Evolutionary conservation across 2,113 vertebrate species (phyloP).

Genomic region (Crypturellus undulatus): DNA sequence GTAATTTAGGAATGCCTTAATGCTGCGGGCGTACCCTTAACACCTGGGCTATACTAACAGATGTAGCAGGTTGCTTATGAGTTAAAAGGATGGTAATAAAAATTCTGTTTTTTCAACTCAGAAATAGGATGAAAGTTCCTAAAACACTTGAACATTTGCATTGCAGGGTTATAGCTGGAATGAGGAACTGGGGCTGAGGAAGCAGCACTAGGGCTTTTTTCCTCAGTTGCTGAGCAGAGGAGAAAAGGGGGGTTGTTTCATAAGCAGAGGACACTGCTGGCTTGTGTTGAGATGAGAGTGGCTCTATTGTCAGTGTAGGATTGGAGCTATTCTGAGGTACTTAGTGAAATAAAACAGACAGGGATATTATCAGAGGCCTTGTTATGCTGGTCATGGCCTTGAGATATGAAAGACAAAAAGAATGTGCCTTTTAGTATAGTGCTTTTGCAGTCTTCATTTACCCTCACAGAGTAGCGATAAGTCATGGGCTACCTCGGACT

Average conservation of each 20-base stretch:
- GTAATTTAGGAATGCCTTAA: neutral
- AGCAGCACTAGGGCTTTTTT: neutral
- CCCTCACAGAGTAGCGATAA: neutral
- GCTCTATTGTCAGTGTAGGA: neutral
- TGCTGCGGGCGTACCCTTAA: neutral
- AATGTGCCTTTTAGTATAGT: neutral
- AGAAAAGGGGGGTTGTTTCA: neutral
- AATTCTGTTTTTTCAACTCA: rapidly evolving
- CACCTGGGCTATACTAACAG: neutral
- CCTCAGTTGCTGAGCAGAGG: neutral
- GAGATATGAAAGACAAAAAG: neutral
- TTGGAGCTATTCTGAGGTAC: neutral
- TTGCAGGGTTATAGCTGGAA: neutral
- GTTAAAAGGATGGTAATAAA: neutral
- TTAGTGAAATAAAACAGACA: neutral
- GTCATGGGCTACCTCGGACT: neutral
- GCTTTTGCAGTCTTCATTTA: neutral
- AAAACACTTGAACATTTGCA: neutral
- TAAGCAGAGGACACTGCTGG: neutral
- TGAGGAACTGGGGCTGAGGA: neutral
- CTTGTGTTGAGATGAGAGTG: neutral
- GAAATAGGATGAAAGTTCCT: neutral
- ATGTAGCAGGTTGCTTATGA: neutral
- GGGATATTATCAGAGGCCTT: neutral
- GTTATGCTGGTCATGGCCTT: neutral